Evolutionary conservation across 2,113 vertebrate species (phyloP).

Genomic region (Struthio camelus): DNA sequence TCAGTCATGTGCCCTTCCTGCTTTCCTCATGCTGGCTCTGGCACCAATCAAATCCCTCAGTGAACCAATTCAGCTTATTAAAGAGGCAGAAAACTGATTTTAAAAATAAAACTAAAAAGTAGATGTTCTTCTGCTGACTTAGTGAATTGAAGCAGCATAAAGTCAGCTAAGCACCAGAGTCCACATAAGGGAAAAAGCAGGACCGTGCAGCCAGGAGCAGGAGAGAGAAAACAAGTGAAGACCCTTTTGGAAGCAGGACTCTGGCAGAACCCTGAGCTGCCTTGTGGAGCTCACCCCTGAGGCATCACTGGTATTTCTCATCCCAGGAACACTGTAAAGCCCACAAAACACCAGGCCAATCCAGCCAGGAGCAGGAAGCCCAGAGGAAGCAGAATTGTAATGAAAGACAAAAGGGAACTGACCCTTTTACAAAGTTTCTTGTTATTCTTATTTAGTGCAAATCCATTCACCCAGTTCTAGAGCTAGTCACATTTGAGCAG

Average conservation of each 20-base stretch:
- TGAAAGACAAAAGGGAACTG: neutral
- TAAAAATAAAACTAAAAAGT: neutral
- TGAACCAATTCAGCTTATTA: neutral
- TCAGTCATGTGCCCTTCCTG: neutral
- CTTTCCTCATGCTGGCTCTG: neutral
- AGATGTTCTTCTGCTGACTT: neutral
- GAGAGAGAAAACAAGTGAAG: neutral
- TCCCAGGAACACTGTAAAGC: neutral
- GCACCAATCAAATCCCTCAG: neutral
- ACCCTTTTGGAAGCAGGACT: neutral
- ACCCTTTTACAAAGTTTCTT: neutral
- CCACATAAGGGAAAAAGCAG: neutral
- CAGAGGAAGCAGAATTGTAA: neutral
- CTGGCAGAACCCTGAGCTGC: neutral
- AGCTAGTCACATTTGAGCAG: neutral
- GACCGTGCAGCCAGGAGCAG: neutral
- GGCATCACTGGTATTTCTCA: neutral
- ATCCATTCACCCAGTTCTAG: neutral
- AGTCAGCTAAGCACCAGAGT: neutral
- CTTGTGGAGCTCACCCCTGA: neutral
- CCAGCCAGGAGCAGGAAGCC: neutral
- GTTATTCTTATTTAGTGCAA: neutral
- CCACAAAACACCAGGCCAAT: neutral
- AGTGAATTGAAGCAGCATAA: neutral
- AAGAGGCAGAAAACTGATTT: neutral